Base-by-base conservation (phyloP, 2,113 vertebrate genomes). In the Macrotis lagotis region DNA sequence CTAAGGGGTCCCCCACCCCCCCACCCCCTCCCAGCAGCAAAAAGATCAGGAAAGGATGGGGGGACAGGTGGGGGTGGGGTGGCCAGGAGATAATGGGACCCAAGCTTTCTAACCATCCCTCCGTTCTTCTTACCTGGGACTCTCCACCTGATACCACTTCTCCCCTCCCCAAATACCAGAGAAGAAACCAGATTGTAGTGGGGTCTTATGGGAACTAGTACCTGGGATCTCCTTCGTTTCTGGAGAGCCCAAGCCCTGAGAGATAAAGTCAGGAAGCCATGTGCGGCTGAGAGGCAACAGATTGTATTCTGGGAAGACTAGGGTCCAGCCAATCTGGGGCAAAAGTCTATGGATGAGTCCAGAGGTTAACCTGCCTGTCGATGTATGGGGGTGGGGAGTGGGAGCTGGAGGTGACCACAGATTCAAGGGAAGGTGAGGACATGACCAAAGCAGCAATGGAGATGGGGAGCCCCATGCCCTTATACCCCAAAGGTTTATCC, bases 291-390 rank as follows among this genome's bases (percentile, higher is more conserved):
- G 66, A 16, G n/a, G 16, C 3, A 44, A 44, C 19, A 44, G 66
- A 83, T 22, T 83, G 16, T 83, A 44, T 83, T 83, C 8, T 22
- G n/a, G n/a, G n/a, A 99, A 99, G 98, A 99, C 99, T 97, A 99
- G 99, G 0, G 99, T 99, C 96, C 99, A 99, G 95, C 99, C 98
- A 55, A 99, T 53, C 97, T 99, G 98, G 25, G 98, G 99, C 0
- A 99, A 99, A 97, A 99, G 99, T n/a, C n/a, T n/a, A n/a, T n/a
- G n/a, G n/a, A n/a, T n/a, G 99, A 99, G 99, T 14, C 10, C 55
- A 44, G 66, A 44, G 8, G 37, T 83, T 90, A 98, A 99, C 93
- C 97, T 99, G 51, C 98, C 98, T 98, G 99, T 99, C 97, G 96
- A 19, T 44, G n/a, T 44, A 44, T 83, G 66, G 31, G 59, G 24